Base-by-base conservation (phyloP, 2,888 invertebrate genomes). In the Heliconius hortense region DNA sequence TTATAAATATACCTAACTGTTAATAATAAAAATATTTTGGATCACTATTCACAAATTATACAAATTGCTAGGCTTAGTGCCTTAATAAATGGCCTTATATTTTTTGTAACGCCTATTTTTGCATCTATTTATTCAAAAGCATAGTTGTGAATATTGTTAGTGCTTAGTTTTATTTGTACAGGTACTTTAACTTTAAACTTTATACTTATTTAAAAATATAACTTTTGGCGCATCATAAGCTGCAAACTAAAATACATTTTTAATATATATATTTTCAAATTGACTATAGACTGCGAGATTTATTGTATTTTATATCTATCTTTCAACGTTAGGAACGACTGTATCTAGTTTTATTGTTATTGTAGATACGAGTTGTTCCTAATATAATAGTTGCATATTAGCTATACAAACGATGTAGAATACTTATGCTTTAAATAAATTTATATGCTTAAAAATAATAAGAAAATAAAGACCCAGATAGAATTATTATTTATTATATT, bases 101-200 rank as follows among this genome's bases (percentile, higher is more conserved):
- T 15, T 66, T 66, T 66, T 24, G 39, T 66, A 69, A 35, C 24
- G 24, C 31, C n/a, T 69, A 35, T 35, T 35, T 31, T 56, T 56
- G 10, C 31, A 53, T 56, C 31, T 53, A 69, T 56, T 48, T 56
- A 56, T 31, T 69, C n/a, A 31, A 69, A 56, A 69, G 35, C 26
- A n/a, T 68, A 56, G 11, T 69, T 69, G 56, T 69, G 69, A 53
- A 28, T 69, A 31, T 69, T 56, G 53, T 69, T 31, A 53, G 48
- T 69, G 68, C 53, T 69, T 69, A 69, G n/a, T 31, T 7, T 69
- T 69, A 69, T 69, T n/a, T 56, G 69, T 69, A 56, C 53, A 69
- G 56, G 48, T 48, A 48, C 21, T 48, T 48, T 48, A 48, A 18
- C 7, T 48, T 43, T 48, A 18, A 18, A 48, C 5, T 18, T 21